Evolutionary conservation across 2,113 vertebrate genomes (phyloP), one percentile per base, ranked within the genome.

Genomic region (Taxidea taxus): DNA sequence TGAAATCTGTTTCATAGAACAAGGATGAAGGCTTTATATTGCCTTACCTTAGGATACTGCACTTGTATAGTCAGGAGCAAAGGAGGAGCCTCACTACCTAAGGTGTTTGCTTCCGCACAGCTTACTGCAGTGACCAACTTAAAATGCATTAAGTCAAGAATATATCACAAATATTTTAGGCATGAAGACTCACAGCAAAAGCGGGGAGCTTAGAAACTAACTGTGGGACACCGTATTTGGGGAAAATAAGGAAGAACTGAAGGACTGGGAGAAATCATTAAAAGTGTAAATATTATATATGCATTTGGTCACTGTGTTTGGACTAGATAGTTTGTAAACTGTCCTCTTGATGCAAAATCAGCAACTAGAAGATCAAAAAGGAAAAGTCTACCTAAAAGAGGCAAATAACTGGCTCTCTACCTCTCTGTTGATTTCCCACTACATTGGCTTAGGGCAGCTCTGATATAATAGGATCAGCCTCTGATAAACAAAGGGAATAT

Each of bases 271-370:
- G 14, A 49, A 60, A n/a, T 87, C 37, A 68, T 74, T 42, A 21
- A 90, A 95, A 90, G 78, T 54, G 93, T 96, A 96, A 97, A 95
- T 95, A 42, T 42, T 83, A 49, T 29, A 14, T 6, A 94, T 72
- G 16, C 5, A 89, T 77, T 81, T 93, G 47, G 89, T 21, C 6
- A 64, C 56, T 82, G 9, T 87, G 1, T 56, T 75, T 84, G 4
- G 37, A 89, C 16, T 84, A 25, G 5, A 18, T 23, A 58, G 83
- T 62, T 21, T 21, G 7, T 51, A 51, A 91, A 66, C 1, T 23
- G 3, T 64, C n/a, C 77, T 77, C 12, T 29, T 87, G 64, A 51
- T 56, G 44, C 16, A 77, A 93, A 91, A 16, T 75, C 54, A 86
- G 7, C 10, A 90, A 34, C 25, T 42, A 39, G 68, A 68, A 87